Percentiles rank a stretch among this genome's conserved stretches.
phyloP scores from a whole-genome alignment of 2,888 invertebrate species.

The Tetranychus truncatus region DNA sequence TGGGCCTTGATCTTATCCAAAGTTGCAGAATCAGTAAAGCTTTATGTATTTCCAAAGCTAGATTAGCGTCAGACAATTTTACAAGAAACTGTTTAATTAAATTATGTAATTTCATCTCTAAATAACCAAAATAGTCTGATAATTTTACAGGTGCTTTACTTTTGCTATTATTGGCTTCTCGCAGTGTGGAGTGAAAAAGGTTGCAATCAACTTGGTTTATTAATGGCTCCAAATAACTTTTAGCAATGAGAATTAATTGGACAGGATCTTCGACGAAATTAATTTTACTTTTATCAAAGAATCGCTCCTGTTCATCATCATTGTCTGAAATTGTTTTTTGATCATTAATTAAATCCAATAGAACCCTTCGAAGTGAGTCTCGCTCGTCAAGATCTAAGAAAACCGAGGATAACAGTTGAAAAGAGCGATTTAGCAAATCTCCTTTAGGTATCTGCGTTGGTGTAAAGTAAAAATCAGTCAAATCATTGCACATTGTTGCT shows the following conservation, averaged over 20 bases:
- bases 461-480: not conserved
- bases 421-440: not conserved
- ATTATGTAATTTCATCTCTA: not conserved
- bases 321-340: not conserved
- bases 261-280: constrained; percentile 18
- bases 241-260: not conserved
- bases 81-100: not conserved
- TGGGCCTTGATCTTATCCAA: not conserved
- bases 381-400: not conserved
- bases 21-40: not conserved
- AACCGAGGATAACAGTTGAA: not conserved
- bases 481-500: not conserved
- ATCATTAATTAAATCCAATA: not conserved
- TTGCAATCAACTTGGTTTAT: not conserved
- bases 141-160: not conserved
- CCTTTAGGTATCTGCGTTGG: not conserved
- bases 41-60: not conserved
- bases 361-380: not conserved
- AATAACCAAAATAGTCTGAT: not conserved
- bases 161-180: not conserved
- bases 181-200: not conserved
- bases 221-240: not conserved
- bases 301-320: constrained; percentile 17
- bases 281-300: constrained; percentile 22
- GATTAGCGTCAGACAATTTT: not conserved